These are phyloP conservation scores for Listronotus bonariensis DNA, from an alignment of 1,140 invertebrate genomes.

Conservation along the genomic window DNA sequence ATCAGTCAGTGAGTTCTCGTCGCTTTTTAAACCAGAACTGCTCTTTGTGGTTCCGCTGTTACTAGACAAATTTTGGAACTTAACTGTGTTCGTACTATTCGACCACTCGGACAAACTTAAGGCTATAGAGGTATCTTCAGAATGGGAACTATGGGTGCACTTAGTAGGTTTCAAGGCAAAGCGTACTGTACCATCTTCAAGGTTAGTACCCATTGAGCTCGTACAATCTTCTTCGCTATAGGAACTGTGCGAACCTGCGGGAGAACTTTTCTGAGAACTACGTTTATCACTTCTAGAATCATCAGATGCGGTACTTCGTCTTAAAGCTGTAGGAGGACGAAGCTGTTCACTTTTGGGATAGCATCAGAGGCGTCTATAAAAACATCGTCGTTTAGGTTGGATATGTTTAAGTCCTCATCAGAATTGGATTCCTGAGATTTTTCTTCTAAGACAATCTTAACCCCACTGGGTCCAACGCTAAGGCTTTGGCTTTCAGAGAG, in stretches of 20 bases:
- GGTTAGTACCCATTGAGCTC: slow-evolving; percentile 67
- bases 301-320: slow-evolving; percentile 52
- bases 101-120: slow-evolving; percentile 84
- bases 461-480: slow-evolving; percentile 50
- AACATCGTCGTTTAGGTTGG: slow-evolving; percentile 66
- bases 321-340: slow-evolving; percentile 50
- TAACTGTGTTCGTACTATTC: slow-evolving; percentile 77
- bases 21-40: slow-evolving; percentile 62
- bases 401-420: slow-evolving; percentile 63
- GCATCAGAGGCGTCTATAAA: slow-evolving; percentile 58
- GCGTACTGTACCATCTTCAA: slow-evolving; percentile 75
- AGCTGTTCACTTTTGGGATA: slow-evolving; percentile 45
- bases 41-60: slow-evolving; percentile 67
- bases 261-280: slow-evolving; percentile 47
- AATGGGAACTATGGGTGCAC: slow-evolving; percentile 77
- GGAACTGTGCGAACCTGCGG: slow-evolving; percentile 66
- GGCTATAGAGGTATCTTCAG: slow-evolving; percentile 82
- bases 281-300: slow-evolving; percentile 51
- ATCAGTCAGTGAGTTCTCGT: slow-evolving; percentile 62
- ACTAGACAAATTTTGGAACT: slow-evolving; percentile 73
- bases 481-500: slow-evolving; percentile 51
- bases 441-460: slow-evolving; percentile 58
- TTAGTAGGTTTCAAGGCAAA: slow-evolving; percentile 75
- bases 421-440: slow-evolving; percentile 63
- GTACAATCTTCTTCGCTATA: slow-evolving; percentile 69